These are phyloP conservation scores for Lepidurus arcticus DNA, from an alignment of 1,140 invertebrate genomes.

Conservation along the genomic window DNA sequence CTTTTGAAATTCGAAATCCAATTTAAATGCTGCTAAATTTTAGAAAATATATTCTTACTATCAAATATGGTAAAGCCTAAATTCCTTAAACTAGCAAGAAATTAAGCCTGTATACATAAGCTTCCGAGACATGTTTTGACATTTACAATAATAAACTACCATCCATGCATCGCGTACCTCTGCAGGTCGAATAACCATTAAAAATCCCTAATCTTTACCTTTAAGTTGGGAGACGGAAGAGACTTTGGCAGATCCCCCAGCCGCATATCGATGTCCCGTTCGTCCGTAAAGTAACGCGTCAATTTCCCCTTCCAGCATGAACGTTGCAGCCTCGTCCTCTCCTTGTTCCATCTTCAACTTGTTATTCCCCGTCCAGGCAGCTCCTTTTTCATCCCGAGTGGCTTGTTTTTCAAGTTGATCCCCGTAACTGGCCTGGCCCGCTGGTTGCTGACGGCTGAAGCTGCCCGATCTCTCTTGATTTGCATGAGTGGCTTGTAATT, in stretches of 20 bases:
- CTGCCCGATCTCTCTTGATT: slow-evolving; percentile 30
- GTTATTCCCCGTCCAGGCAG: slow-evolving; percentile 33
- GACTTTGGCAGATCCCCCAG: background rate
- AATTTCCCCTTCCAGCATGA: slow-evolving; percentile 43
- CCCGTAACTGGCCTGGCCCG: slow-evolving; percentile 33
- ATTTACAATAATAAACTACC: background rate
- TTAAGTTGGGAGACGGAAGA: background rate
- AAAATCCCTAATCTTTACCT: background rate
- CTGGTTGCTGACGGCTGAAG: slow-evolving; percentile 36
- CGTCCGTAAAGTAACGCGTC: slow-evolving; percentile 43
- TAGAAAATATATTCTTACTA: too few relatives aligned
- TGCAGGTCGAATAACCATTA: background rate
- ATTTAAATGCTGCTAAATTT: too few relatives aligned
- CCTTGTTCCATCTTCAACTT: slow-evolving; percentile 30
- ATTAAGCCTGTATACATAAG: too few relatives aligned
- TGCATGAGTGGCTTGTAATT: slow-evolving; percentile 15
- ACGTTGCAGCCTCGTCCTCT: slow-evolving; percentile 32
- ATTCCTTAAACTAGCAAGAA: too few relatives aligned
- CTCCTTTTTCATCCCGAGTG: slow-evolving; percentile 32
- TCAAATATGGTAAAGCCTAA: too few relatives aligned
- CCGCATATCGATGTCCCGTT: slow-evolving; percentile 9
- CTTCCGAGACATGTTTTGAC: background rate
- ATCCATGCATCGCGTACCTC: background rate
- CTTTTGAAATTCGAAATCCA: too few relatives aligned
- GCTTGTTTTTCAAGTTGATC: slow-evolving; percentile 34